These are phyloP conservation scores for Ophiothrix spiculata DNA, from an alignment of 35 echinoderm and acorn worm genomes.

Conservation along the genomic window DNA sequence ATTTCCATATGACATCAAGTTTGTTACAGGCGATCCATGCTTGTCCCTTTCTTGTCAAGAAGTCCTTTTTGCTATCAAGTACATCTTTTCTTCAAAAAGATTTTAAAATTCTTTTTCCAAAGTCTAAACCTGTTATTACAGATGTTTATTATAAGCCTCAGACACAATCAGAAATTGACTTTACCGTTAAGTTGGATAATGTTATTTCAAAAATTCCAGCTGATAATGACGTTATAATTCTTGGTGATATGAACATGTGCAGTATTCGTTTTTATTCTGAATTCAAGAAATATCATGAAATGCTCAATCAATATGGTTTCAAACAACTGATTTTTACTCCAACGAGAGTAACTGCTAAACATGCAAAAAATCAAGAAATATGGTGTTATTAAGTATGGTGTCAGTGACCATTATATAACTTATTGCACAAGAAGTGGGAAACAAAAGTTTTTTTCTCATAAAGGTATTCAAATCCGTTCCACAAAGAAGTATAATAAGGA, in stretches of 20 bases:
- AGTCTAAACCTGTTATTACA: too few relatives aligned
- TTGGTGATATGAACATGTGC: not conserved
- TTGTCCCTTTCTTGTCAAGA: too few relatives aligned
- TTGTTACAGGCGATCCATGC: too few relatives aligned
- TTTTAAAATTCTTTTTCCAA: too few relatives aligned
- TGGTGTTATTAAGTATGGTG: not conserved
- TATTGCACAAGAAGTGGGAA: not conserved
- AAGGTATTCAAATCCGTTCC: not conserved
- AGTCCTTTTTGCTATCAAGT: too few relatives aligned
- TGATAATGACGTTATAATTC: not conserved
- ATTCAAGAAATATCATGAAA: not conserved
- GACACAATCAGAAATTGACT: too few relatives aligned
- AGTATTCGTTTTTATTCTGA: not conserved
- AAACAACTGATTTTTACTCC: too few relatives aligned
- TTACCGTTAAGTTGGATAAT: too few relatives aligned
- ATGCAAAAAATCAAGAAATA: not conserved
- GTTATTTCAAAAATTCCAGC: too few relatives aligned
- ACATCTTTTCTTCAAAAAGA: too few relatives aligned
- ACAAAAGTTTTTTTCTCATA: not conserved
- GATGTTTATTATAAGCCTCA: too few relatives aligned
- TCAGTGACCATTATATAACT: not conserved
- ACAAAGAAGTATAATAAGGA: not conserved
- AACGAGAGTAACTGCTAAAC: not conserved
- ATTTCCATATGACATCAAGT: too few relatives aligned
- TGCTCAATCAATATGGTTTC: not conserved